Evolutionary conservation across 2,113 vertebrate species (phyloP).

Genomic region (Ophiodon elongatus): DNA sequence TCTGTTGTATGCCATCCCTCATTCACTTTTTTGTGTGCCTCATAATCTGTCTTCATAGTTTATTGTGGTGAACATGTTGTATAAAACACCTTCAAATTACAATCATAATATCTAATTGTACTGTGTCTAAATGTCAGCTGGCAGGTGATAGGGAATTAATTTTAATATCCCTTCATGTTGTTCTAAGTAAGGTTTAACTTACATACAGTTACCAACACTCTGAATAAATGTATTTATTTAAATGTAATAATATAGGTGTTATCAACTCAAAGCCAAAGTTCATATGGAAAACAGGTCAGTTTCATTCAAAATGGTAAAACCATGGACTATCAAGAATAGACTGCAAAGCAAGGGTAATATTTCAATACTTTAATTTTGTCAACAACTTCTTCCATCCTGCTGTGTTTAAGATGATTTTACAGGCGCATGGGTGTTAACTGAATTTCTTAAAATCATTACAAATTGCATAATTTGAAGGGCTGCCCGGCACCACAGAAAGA

Average conservation of each 20-base stretch:
- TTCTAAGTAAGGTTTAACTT: not conserved
- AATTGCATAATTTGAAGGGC: not conserved
- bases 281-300: not conserved
- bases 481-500: not conserved
- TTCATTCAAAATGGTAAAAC: not conserved
- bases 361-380: constrained; percentile 34
- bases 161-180: not conserved
- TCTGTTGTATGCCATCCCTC: not conserved
- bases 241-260: not conserved
- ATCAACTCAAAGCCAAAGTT: not conserved
- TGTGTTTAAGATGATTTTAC: constrained; percentile 21
- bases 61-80: not conserved
- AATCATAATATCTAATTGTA: not conserved
- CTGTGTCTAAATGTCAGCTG: not conserved
- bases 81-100: not conserved
- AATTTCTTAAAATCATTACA: constrained; percentile 9
- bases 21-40: not conserved
- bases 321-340: not conserved
- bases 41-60: not conserved
- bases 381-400: not conserved
- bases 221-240: not conserved
- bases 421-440: not conserved
- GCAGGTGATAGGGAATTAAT: not conserved
- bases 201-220: not conserved
- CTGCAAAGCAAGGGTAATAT: not conserved